A percentile compares a stretch with the other conserved stretches of the same genome.
phyloP scores from a whole-genome alignment of 2,797 vertebrate species.

The Acrossocheilus fasciatus region DNA sequence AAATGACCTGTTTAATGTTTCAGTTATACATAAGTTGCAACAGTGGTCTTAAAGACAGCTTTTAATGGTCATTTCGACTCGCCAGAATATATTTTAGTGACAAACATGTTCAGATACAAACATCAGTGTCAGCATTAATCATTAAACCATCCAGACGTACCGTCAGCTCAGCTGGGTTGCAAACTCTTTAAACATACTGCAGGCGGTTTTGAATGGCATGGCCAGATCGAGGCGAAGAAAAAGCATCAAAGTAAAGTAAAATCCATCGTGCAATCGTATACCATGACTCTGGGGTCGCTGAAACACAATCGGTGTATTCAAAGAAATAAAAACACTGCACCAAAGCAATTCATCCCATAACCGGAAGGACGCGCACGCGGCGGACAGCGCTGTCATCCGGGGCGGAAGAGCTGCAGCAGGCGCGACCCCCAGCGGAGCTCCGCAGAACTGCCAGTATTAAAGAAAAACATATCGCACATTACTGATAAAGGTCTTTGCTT shows the following conservation, averaged over 20 bases:
- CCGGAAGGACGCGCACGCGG: slow-evolving; percentile 47
- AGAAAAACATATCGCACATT: not conserved
- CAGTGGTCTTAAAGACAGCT: not conserved
- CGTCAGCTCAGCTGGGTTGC: not conserved
- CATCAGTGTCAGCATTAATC: not conserved
- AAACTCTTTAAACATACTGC: not conserved
- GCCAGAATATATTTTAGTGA: not conserved
- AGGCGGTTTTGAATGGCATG: slow-evolving; percentile 7
- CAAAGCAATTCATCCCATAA: not conserved
- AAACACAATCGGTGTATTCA: not conserved
- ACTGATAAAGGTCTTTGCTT: not conserved
- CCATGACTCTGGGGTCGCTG: too few species aligned
- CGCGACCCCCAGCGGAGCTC: not conserved
- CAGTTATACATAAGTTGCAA: not conserved
- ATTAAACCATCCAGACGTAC: not conserved
- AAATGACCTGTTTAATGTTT: not conserved
- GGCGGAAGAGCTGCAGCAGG: not conserved
- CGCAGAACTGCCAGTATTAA: not conserved
- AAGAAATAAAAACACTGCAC: not conserved
- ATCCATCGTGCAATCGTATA: not conserved
- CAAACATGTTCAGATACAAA: not conserved
- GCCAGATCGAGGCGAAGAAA: not conserved
- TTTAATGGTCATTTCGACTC: not conserved
- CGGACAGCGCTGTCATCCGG: slow-evolving; percentile 32
- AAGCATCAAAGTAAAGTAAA: not conserved